Base-by-base conservation (phyloP, 2,888 invertebrate genomes). In the Hyposoter dolosus region DNA sequence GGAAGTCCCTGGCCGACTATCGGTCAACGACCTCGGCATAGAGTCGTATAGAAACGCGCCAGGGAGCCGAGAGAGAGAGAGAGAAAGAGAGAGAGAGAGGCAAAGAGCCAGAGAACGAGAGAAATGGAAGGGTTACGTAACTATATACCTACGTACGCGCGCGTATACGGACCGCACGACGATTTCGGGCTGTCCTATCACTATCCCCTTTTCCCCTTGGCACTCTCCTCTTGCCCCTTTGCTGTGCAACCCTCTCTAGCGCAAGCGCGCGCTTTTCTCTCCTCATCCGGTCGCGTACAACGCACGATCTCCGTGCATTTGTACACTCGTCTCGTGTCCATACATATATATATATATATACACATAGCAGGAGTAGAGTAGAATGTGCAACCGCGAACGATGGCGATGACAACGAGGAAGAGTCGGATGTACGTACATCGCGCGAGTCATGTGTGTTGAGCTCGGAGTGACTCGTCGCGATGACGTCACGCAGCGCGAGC, bases 21-120 rank as follows among this genome's bases (percentile, higher is more conserved):
- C 93, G 93, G 93, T 93, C 93, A 92, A 91, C 89, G 93, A 93
- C 92, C 93, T 89, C 91, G 83, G 83, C 82, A 87, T 77, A 87
- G 84, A 87, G 84, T 53, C 28, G 83, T 89, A 88, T 89, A 88
- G 91, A 92, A 92, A 92, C 90, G 89, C 85, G 79, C 88, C 82
- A 87, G 88, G 84, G 86, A 83, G 53, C 63, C 50, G 32, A 69
- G 45, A 65, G 71, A 60, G 83, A 68, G 69, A 66, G 60, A 69
- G 76, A 63, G 71, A 71, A 43, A 79, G 65, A 65, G 82, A n/a
- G 72, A n/a, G 72, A 74, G 68, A 45, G 80, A 69, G 72, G 43
- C 77, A 50, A 17, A 63, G 81, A 65, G 84, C 47, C 74, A 75
- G 65, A 85, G 74, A n/a, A 47, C 43, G 53, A 69, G 53, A 79